Percentiles rank a stretch among this genome's conserved stretches.
Evolutionary conservation across 30 jellyfish, hydroid and myxozoan species (phyloP).

Genomic region (Aurelia aurita complex sp. Pacific): DNA sequence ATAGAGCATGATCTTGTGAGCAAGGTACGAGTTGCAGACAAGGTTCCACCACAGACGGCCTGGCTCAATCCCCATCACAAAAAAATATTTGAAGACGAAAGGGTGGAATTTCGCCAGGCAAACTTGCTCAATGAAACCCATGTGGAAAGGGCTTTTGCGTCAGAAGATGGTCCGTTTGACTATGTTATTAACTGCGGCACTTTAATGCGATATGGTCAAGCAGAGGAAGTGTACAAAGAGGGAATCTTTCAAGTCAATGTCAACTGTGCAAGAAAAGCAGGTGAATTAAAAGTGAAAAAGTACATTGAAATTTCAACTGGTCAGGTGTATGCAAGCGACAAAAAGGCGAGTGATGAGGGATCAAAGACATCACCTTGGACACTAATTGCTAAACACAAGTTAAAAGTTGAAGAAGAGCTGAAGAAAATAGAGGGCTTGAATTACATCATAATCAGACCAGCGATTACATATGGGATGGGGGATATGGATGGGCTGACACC

Average conservation of each 20-base stretch:
- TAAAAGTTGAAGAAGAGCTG: slow-evolving; percentile 74
- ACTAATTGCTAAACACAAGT: slow-evolving; percentile 74
- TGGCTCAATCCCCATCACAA: slow-evolving; percentile 95
- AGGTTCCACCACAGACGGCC: slow-evolving; percentile 93
- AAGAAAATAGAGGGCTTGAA: slow-evolving; percentile 77
- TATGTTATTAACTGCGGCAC: slow-evolving; percentile 90
- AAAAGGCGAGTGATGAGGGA: slow-evolving; percentile 83
- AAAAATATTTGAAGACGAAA: slow-evolving; percentile 69
- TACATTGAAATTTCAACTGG: slow-evolving; percentile 90
- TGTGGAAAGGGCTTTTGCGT: slow-evolving; percentile 75
- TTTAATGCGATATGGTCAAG: slow-evolving; percentile 89
- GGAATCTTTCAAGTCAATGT: slow-evolving; percentile 75
- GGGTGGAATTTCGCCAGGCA: slow-evolving; percentile 90
- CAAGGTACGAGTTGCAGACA: slow-evolving; percentile 90
- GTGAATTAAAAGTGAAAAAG: slow-evolving; percentile 70
- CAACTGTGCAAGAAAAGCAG: slow-evolving; percentile 89
- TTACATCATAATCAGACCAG: slow-evolving; percentile 81
- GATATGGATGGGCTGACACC: slow-evolving; percentile 89
- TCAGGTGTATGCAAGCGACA: slow-evolving; percentile 90
- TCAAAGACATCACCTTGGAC: slow-evolving; percentile 95
- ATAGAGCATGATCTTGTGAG: slow-evolving; percentile 73
- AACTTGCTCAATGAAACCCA: slow-evolving; percentile 89
- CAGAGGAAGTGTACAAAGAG: slow-evolving; percentile 91
- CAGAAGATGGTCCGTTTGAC: slow-evolving; percentile 68
- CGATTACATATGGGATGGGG: slow-evolving; percentile 89